Percentiles rank a stretch among this genome's conserved stretches.
These are phyloP conservation scores for Thaleichthys pacificus DNA, from an alignment of 2,797 vertebrate genomes.

Conservation along the genomic window DNA sequence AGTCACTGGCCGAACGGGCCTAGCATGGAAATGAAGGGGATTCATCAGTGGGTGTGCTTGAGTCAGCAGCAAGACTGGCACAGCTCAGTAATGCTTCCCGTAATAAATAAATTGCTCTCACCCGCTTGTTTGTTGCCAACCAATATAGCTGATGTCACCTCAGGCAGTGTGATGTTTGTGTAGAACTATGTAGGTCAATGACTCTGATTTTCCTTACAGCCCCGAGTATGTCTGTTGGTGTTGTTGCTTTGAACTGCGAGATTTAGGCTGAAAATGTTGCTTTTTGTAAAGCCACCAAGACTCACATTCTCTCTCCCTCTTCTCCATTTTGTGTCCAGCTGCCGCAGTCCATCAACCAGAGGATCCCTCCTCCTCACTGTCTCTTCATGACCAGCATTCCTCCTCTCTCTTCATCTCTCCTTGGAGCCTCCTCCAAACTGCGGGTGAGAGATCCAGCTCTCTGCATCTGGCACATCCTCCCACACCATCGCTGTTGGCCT, in stretches of 20 bases:
- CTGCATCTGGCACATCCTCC: conserved; percentile 23
- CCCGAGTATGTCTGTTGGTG: conserved; percentile 2
- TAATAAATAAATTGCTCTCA: background rate
- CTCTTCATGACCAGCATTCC: conserved; percentile 38
- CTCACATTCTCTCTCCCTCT: conserved; percentile 42
- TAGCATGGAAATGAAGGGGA: conserved; percentile 60
- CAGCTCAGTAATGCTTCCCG: conserved; percentile 11
- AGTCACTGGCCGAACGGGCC: conserved; percentile 46
- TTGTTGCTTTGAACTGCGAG: conserved; percentile 32
- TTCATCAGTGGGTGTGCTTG: conserved; percentile 52
- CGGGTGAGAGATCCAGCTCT: conserved; percentile 39
- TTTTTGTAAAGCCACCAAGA: conserved; percentile 60
- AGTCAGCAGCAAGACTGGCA: conserved; percentile 33
- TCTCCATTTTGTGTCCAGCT: conserved; percentile 48
- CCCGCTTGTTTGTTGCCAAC: background rate
- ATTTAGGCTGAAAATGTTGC: conserved; percentile 36
- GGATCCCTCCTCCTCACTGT: conserved; percentile 35
- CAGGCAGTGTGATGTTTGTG: conserved; percentile 34
- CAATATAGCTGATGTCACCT: conserved; percentile 15
- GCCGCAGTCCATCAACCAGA: conserved; percentile 59
- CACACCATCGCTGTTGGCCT: conserved; percentile 12
- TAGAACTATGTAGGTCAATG: conserved; percentile 35
- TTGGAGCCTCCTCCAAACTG: conserved; percentile 31
- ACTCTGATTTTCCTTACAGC: conserved; percentile 49
- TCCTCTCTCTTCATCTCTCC: conserved; percentile 39